phyloP scores from a whole-genome alignment of 2,113 vertebrate species.

The Coryphaenoides rupestris region DNA sequence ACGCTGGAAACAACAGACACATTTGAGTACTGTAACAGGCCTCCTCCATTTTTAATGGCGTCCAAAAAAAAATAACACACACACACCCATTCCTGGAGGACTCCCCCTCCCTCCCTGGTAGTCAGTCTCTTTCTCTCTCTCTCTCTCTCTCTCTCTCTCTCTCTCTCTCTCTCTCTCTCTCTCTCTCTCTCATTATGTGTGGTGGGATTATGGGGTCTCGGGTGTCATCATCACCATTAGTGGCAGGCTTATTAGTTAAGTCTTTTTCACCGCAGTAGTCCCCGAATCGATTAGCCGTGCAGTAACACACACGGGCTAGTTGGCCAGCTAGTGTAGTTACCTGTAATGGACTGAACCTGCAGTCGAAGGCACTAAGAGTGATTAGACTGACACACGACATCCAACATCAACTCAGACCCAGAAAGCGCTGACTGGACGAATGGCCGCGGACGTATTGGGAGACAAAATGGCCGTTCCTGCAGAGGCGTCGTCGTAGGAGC shows the following conservation, averaged over 20 bases:
- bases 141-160: constrained; percentile 15
- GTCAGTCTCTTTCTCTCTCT: constrained; percentile 17
- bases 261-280: constrained; percentile 14
- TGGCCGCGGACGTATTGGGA: too few relatives aligned
- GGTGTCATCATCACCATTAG: constrained; percentile 52
- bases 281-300: constrained; percentile 2
- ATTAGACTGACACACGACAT: too few relatives aligned
- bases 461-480: too few relatives aligned
- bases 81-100: neutral
- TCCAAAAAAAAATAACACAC: constrained; percentile 44
- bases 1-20: constrained; percentile 63
- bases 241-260: constrained; percentile 18
- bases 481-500: too few relatives aligned
- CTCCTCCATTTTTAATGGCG: constrained; percentile 65
- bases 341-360: neutral
- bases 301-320: neutral
- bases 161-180: constrained; percentile 21
- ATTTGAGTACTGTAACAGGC: constrained; percentile 52
- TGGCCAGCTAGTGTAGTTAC: constrained; percentile 1
- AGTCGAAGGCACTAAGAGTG: too few relatives aligned
- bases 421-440: too few relatives aligned
- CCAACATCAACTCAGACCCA: too few relatives aligned
- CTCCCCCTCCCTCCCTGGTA: constrained; percentile 45
- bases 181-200: constrained; percentile 2
- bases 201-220: constrained; percentile 42